These are phyloP conservation scores for Lithophane ornitopus DNA, from an alignment of 2,888 invertebrate genomes.

Conservation along the genomic window DNA sequence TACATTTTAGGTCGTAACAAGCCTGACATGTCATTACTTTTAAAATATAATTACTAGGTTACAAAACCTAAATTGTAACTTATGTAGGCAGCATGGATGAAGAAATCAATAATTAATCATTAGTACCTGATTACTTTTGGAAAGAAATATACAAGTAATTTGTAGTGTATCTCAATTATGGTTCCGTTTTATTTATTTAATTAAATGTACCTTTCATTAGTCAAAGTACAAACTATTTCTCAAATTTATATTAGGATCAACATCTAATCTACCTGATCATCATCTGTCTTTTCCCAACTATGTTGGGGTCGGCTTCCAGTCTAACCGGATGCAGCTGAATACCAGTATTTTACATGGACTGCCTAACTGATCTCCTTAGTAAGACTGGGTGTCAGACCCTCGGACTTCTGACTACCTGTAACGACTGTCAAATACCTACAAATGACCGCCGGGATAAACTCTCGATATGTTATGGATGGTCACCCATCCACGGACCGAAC, in stretches of 20 bases:
- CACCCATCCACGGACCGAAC: too few relatives aligned
- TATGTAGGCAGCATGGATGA: conserved; percentile 7
- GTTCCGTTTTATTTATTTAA: not conserved
- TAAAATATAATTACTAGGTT: conserved; percentile 39
- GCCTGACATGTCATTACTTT: conserved; percentile 43
- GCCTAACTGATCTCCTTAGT: too few relatives aligned
- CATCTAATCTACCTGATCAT: not conserved
- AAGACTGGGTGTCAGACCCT: too few relatives aligned
- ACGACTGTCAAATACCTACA: too few relatives aligned
- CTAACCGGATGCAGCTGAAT: too few relatives aligned
- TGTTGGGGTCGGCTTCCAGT: too few relatives aligned
- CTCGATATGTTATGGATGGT: not conserved
- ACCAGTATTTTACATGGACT: too few relatives aligned
- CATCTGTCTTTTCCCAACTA: too few relatives aligned
- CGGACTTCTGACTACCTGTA: too few relatives aligned
- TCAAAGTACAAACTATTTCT: not conserved
- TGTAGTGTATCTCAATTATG: not conserved
- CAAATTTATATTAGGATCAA: not conserved
- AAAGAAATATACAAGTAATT: conserved; percentile 10
- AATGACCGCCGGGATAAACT: too few relatives aligned
- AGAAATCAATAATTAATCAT: conserved; percentile 18
- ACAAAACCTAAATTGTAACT: conserved; percentile 38
- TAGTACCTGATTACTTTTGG: not conserved
- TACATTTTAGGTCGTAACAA: conserved; percentile 46
- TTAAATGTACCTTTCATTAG: not conserved